Base-by-base conservation (phyloP, 92 coral and sea anemone genomes). In the Phenganax marumi region DNA sequence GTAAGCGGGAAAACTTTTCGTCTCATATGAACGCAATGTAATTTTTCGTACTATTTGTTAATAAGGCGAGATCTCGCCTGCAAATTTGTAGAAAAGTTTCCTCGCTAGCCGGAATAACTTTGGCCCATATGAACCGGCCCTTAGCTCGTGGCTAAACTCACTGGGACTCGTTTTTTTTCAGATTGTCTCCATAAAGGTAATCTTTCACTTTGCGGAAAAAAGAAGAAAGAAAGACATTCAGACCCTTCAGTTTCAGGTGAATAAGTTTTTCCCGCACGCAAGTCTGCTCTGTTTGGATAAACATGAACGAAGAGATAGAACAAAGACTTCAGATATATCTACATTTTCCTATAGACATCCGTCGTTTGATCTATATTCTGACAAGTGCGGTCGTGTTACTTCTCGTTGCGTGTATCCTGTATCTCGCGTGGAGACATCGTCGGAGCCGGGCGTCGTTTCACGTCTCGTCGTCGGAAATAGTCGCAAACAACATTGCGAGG, bases 391-490 rank as follows among this genome's bases (percentile, higher is more conserved):
- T 78, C 10, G 83, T 78, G 7, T 5, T 52, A 2, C 56, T 63
- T 6, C 21, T 63, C 8, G 18, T 78, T 3, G 18, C 18, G 4
- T 9, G 23, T 19, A 50, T 68, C 12, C 14, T 62, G 6, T 78
- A n/a, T 47, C 51, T 61, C 7, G 16, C 63, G 19, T 48, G 83
- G 70, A 61, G 72, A 26, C 52, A 21, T 12, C 68, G 11, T 39
- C 72, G 73, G 16, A 65, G 73, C 13, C 65, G 73, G 16, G 60
- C 58, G 33, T 48, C 10, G 8, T 78, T 61, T 43, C 14, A 47
- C 63, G 83, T 63, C 8, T 9, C 73, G 10, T 16, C 83, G 43
- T 50, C 83, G 19, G 73, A 47, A 10, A 51, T 39, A 16, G 65
- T 63, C 47, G 73, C 52, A 0, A 78, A 78, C 83, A 61, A 63